Evolutionary conservation across 2,797 vertebrate species (phyloP).

Genomic region (Gallinago nigripennis): DNA sequence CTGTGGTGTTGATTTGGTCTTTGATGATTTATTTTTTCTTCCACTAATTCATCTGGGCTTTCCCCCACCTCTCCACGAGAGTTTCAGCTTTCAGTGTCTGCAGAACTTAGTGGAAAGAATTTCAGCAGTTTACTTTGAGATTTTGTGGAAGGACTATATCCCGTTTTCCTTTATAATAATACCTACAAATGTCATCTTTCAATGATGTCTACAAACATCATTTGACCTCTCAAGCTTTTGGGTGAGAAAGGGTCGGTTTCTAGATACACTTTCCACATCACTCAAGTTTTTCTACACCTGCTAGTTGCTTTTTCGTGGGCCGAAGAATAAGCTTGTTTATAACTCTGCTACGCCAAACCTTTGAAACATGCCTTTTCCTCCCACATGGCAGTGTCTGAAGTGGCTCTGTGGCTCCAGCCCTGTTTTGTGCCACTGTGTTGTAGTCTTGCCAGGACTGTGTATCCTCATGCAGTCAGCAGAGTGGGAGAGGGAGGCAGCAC

Average conservation of each 20-base stretch:
- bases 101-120: background rate
- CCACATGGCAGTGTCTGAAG: background rate
- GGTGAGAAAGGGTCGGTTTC: background rate
- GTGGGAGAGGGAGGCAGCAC: background rate
- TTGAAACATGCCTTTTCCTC: background rate
- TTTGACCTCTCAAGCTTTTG: background rate
- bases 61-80: fast-evolving
- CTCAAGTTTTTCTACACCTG: background rate
- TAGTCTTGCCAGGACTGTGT: background rate
- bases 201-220: background rate
- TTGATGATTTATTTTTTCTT: background rate
- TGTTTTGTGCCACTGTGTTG: background rate
- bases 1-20: background rate
- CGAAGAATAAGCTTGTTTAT: background rate
- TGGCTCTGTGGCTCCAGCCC: background rate
- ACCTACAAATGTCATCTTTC: background rate
- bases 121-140: background rate
- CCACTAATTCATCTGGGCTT: fast-evolving
- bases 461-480: background rate
- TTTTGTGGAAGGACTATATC: background rate
- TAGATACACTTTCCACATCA: background rate
- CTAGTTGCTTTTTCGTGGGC: background rate
- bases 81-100: background rate
- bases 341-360: background rate
- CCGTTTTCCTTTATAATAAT: background rate